Conservation (phyloP, 53 echinoderm and acorn worm species). For the Arbacia lixula region DNA sequence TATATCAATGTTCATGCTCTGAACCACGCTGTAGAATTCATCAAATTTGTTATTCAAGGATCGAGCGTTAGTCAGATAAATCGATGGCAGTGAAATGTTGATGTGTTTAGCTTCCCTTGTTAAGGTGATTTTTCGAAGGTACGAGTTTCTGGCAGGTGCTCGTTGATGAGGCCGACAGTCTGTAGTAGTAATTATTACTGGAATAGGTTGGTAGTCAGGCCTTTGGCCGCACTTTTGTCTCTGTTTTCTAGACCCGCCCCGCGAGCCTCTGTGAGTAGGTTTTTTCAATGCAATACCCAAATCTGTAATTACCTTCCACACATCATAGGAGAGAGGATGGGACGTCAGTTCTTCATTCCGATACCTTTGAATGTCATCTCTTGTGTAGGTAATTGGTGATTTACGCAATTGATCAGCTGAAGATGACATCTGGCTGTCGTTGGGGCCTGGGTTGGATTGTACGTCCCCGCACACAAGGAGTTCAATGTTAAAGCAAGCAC, state of each 20-base stretch:
- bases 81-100: not conserved
- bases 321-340: not conserved
- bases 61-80: not conserved
- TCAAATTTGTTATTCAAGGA: slow-evolving; percentile 27
- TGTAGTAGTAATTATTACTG: not conserved
- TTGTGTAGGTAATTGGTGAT: not conserved
- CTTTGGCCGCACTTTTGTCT: not conserved
- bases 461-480: not conserved
- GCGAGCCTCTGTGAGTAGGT: not conserved
- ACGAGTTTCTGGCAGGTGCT: not conserved
- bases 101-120: not conserved
- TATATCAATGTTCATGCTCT: not conserved
- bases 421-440: not conserved
- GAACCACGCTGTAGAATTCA: not conserved
- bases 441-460: slow-evolving; percentile 7
- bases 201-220: not conserved
- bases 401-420: not conserved
- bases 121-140: not conserved
- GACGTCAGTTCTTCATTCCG: not conserved
- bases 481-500: not conserved
- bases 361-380: not conserved
- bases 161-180: not conserved
- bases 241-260: not conserved
- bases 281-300: not conserved
- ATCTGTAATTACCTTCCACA: not conserved